Evolutionary conservation across 2,888 invertebrate species (phyloP).

Genomic region (Trichopoda pennipes): DNA sequence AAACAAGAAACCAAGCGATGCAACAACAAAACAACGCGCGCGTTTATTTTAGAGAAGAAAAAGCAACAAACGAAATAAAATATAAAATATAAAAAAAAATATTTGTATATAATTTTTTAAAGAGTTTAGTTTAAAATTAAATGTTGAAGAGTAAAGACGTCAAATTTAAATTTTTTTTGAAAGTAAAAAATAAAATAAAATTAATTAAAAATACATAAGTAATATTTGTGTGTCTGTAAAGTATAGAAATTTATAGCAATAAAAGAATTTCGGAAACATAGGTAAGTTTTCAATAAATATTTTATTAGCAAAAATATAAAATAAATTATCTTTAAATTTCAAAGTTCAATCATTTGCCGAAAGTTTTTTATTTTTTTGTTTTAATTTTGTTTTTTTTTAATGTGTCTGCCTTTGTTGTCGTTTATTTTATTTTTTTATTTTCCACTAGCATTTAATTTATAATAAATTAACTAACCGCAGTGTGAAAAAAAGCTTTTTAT

Average conservation of each 20-base stretch:
- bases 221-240: constrained; percentile 9
- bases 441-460: constrained; percentile 61
- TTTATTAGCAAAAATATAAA: constrained; percentile 9
- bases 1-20: constrained; percentile 45
- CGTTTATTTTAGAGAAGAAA: constrained; percentile 62
- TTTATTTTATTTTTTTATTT: constrained; percentile 28
- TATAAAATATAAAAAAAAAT: constrained; percentile 65
- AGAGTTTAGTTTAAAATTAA: constrained; percentile 68
- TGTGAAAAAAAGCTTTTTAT: constrained; percentile 51
- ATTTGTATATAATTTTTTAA: constrained; percentile 64
- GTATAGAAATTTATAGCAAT: constrained; percentile 15
- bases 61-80: constrained; percentile 66
- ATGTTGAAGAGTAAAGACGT: constrained; percentile 63
- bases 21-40: constrained; percentile 59
- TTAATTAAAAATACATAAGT: constrained; percentile 39
- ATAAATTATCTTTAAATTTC: constrained; percentile 57
- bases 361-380: constrained; percentile 24
- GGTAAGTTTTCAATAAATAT: constrained; percentile 49
- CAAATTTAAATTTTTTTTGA: constrained; percentile 26
- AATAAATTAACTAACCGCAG: constrained; percentile 63
- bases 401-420: constrained; percentile 16
- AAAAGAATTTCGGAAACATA: not conserved
- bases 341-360: constrained; percentile 41
- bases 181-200: constrained; percentile 41
- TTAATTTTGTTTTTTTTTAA: constrained; percentile 42